Evolutionary conservation across 2,797 vertebrate species (phyloP), one percentile per base, ranked within the genome.

Genomic region (Oreortyx pictus): DNA sequence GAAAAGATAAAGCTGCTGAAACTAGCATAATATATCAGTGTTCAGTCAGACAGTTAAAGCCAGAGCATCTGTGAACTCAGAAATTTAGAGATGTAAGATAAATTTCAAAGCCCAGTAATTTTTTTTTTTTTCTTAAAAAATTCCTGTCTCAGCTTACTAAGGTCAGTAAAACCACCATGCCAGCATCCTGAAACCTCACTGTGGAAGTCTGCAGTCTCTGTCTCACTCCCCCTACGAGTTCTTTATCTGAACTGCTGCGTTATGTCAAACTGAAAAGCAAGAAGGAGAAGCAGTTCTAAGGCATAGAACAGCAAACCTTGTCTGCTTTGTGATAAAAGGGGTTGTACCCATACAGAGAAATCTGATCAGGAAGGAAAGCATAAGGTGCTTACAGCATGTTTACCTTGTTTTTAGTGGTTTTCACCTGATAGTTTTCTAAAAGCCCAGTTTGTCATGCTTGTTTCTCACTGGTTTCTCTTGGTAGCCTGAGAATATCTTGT

Each of bases 401-500:
- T 86, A 25, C 43, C 57, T 18, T 97, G 70, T 79, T 96, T 95
- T 96, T 93, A 94, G 84, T 90, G 83, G 60, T 96, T 94, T 96
- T 96, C 86, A 86, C 46, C 57, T 50, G 88, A 82, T 61, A 92
- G 68, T 95, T 97, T 97, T 70, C 86, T 94, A 82, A 88, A 97
- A 94, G 15, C 12, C 67, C 50, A 59, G 46, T 60, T 97, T 96
- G 93, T 81, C 85, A 56, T 91, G 87, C 57, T 94, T 91, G 57
- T 95, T 96, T 96, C 95, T 96, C 89, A 96, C 95, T 94, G 82
- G 71, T 95, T 87, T 97, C 90, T 93, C 56, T 95, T 97, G 96
- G 92, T 97, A 99, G 99, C 99, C 99, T 75, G 99, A 99, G 96
- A 99, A 99, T 96, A 99, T 99, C 97, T 97, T 99, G 62, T 99